phyloP scores from a whole-genome alignment of 2,797 vertebrate genomes.

The Acanthopagrus latus region DNA sequence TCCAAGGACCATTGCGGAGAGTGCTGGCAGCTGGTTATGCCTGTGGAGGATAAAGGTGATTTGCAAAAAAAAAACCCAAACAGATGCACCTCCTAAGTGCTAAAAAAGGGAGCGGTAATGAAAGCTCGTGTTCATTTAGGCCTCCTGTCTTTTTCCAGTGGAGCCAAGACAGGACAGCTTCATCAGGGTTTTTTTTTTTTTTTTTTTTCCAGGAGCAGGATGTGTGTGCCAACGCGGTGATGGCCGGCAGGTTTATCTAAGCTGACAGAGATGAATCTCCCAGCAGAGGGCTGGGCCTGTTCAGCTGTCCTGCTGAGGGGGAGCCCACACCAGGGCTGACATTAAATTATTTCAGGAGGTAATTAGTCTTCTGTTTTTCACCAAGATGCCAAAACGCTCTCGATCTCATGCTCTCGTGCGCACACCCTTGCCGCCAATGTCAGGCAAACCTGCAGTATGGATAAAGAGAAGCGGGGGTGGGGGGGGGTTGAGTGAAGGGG shows the following conservation, averaged over 20 bases:
- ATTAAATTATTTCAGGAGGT: slow-evolving; percentile 85
- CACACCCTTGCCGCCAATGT: slow-evolving; percentile 35
- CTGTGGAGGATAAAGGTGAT: slow-evolving; percentile 67
- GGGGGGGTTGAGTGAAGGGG: neutral
- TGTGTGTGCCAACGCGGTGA: slow-evolving; percentile 87
- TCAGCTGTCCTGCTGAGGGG: slow-evolving; percentile 87
- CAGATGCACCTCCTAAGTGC: slow-evolving; percentile 69
- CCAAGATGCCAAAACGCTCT: slow-evolving; percentile 70
- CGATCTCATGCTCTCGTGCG: slow-evolving; percentile 45
- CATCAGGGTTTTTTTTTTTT: slow-evolving; percentile 67
- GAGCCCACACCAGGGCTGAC: slow-evolving; percentile 86
- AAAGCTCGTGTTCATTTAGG: slow-evolving; percentile 76
- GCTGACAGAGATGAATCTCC: slow-evolving; percentile 94
- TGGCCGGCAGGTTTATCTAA: slow-evolving; percentile 90
- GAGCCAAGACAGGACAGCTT: slow-evolving; percentile 71
- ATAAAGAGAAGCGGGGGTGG: slow-evolving; percentile 8
- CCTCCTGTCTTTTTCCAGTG: slow-evolving; percentile 66
- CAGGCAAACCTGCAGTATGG: slow-evolving; percentile 2
- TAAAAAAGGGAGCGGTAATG: slow-evolving; percentile 73
- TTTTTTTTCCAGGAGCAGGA: slow-evolving; percentile 68
- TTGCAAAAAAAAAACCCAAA: slow-evolving; percentile 54
- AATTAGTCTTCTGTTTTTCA: slow-evolving; percentile 85
- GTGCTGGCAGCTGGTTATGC: slow-evolving; percentile 59
- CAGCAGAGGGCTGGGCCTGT: slow-evolving; percentile 88
- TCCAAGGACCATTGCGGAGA: slow-evolving; percentile 28